These are phyloP conservation scores for Delichon dasypus DNA, from an alignment of 2,797 vertebrate species.

Conservation along the genomic window DNA sequence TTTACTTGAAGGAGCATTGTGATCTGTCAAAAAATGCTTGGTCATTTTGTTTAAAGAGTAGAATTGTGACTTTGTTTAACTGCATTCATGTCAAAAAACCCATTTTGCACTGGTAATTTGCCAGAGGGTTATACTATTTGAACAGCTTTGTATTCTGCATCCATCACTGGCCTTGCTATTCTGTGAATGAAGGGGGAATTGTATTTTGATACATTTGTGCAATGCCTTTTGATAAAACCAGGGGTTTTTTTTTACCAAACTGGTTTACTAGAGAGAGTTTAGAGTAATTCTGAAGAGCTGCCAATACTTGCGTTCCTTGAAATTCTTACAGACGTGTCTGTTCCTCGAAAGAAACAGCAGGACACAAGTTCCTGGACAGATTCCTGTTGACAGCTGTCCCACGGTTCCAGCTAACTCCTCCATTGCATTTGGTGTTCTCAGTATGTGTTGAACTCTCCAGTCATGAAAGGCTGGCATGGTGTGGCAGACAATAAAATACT, in stretches of 20 bases:
- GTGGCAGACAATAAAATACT: neutral
- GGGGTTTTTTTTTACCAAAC: fast-evolving
- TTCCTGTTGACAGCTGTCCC: neutral
- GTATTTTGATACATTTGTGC: neutral
- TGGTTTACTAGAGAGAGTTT: neutral
- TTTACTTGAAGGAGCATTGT: neutral
- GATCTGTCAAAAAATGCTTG: neutral
- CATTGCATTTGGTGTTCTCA: neutral
- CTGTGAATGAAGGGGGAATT: neutral
- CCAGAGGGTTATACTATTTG: neutral
- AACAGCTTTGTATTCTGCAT: neutral
- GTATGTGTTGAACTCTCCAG: neutral
- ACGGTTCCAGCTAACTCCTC: neutral
- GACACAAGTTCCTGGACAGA: neutral
- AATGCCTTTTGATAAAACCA: neutral
- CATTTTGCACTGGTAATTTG: neutral
- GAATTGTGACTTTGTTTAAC: neutral
- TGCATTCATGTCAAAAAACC: neutral
- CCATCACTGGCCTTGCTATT: neutral
- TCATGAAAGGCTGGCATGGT: neutral
- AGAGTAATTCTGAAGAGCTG: neutral
- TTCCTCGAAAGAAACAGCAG: neutral
- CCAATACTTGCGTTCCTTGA: neutral
- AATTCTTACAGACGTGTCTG: neutral
- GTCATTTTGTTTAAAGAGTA: neutral